Percentiles rank a stretch among this genome's conserved stretches.
Evolutionary conservation across 2,888 invertebrate genomes (phyloP).

Genomic region (Clistopyga incitator): DNA sequence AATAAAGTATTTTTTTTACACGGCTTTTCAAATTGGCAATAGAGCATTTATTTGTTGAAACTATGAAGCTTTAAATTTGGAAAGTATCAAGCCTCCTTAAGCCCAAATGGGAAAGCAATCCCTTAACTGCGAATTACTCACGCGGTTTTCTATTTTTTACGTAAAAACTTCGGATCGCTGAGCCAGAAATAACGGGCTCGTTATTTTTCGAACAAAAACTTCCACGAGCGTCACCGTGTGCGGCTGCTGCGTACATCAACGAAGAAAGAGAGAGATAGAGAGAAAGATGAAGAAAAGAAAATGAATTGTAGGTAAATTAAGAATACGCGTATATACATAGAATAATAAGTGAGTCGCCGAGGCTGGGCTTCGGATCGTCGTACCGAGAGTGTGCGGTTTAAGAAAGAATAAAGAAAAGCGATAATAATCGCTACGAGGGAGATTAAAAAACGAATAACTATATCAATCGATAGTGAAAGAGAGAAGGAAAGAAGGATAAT

Average conservation of each 20-base stretch:
- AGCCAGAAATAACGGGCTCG: not conserved
- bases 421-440: slow-evolving; percentile 40
- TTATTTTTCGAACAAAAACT: not conserved
- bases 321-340: slow-evolving; percentile 72
- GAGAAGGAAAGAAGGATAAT: slow-evolving; percentile 31
- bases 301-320: slow-evolving; percentile 46
- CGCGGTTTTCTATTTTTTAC: slow-evolving; percentile 47
- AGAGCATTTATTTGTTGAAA: not conserved
- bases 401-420: slow-evolving; percentile 27
- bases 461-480: slow-evolving; percentile 65
- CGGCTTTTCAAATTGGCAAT: not conserved
- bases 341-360: slow-evolving; percentile 72
- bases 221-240: slow-evolving; percentile 59
- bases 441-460: slow-evolving; percentile 64
- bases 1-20: not conserved
- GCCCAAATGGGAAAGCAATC: not conserved
- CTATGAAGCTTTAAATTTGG: not conserved
- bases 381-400: slow-evolving; percentile 60
- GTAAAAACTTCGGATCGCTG: not conserved
- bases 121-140: not conserved
- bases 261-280: slow-evolving; percentile 69
- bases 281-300: slow-evolving; percentile 51
- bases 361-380: slow-evolving; percentile 82
- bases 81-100: slow-evolving; percentile 1
- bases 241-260: slow-evolving; percentile 71